Conservation (phyloP, 2,888 invertebrate genomes). For the Cancer borealis region DNA sequence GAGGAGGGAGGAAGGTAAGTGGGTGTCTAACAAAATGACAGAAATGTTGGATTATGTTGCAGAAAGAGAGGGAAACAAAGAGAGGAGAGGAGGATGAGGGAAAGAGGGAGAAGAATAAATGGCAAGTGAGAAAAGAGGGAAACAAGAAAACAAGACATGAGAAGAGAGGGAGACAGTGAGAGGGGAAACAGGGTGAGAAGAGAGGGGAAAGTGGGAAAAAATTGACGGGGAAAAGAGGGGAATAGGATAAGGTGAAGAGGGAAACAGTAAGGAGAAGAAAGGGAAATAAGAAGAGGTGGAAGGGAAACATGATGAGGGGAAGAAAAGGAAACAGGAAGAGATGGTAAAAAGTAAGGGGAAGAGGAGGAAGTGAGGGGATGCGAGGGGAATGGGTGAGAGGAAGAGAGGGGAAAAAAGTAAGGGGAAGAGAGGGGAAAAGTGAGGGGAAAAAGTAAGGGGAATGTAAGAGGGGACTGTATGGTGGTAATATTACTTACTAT, state of each 20-base stretch:
- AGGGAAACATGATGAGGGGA: background rate
- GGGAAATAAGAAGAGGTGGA: background rate
- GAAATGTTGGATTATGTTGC: background rate
- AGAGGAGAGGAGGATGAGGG: background rate
- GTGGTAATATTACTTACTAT: too few relatives aligned
- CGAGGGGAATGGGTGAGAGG: too few relatives aligned
- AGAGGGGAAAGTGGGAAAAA: background rate
- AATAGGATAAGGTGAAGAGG: background rate
- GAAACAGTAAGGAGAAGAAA: background rate
- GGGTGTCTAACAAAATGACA: too few relatives aligned
- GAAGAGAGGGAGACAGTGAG: background rate
- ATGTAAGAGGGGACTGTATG: background rate
- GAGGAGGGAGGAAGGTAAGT: too few relatives aligned
- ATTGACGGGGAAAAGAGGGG: background rate
- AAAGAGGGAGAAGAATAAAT: background rate
- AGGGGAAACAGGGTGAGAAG: background rate
- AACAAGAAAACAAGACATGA: background rate
- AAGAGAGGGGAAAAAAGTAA: background rate
- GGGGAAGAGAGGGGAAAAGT: background rate
- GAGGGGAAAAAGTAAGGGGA: background rate
- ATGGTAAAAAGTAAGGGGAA: background rate
- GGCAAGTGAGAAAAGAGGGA: background rate
- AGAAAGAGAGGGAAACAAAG: background rate
- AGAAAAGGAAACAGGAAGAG: background rate
- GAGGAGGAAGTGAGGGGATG: background rate